Conservation (phyloP, 2,113 vertebrate genomes). For the Plotosus lineatus region DNA sequence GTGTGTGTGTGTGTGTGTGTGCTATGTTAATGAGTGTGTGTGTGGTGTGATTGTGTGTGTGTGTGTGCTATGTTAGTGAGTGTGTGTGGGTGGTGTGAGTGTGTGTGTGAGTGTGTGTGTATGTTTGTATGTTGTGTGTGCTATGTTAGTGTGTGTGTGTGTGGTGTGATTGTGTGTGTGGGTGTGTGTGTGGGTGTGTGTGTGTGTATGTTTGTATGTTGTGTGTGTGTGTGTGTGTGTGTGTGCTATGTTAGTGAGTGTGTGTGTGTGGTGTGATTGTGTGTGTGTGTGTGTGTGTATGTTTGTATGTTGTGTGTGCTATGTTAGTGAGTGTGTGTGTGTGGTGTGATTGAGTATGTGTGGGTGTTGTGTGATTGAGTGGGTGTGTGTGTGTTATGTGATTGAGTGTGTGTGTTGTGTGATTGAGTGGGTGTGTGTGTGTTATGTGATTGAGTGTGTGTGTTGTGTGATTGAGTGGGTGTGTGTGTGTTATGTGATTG, state of each 20-base stretch:
- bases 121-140: no score
- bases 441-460: conserved; percentile 12
- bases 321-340: conserved; percentile 10
- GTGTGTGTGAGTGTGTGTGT: conserved; percentile 24
- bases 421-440: conserved; percentile 14
- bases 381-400: conserved; percentile 18
- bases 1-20: conserved; percentile 15
- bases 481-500: conserved; percentile 44
- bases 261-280: conserved; percentile 19
- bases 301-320: no score
- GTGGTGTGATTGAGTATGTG: conserved; percentile 10
- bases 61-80: conserved; percentile 15
- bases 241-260: conserved; percentile 14
- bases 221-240: conserved; percentile 20
- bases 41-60: conserved; percentile 19
- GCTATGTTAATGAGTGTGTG: conserved; percentile 22
- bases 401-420: conserved; percentile 9
- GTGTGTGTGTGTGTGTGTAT: conserved; percentile 20
- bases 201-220: no score
- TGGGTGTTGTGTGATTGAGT: no score
- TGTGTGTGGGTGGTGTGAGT: conserved; percentile 17
- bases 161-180: conserved; percentile 13
- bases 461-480: conserved; percentile 28
- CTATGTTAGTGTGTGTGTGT: conserved; percentile 12
- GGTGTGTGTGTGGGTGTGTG: conserved; percentile 18